Conservation (phyloP, 2,113 vertebrate genomes). For the Seriola quinqueradiata region DNA sequence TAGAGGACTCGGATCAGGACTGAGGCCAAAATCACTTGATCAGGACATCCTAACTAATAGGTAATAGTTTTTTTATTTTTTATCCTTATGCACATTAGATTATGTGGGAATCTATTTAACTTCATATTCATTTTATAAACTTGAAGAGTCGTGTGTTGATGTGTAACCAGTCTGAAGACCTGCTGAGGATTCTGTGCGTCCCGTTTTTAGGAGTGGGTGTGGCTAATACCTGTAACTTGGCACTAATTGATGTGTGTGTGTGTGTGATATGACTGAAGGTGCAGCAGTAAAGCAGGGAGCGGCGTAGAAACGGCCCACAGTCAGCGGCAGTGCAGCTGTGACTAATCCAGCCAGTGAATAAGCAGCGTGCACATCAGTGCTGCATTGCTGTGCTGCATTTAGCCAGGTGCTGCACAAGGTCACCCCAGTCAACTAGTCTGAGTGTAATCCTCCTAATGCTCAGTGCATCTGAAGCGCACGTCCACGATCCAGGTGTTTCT, state of each 20-base stretch:
- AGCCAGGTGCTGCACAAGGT: constrained; percentile 67
- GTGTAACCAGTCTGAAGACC: too few species aligned
- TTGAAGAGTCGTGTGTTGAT: too few species aligned
- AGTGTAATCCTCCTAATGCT: constrained; percentile 23
- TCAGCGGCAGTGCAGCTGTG: constrained; percentile 44
- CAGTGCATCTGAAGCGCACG: not conserved
- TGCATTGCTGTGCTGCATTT: constrained; percentile 63
- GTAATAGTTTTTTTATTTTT: too few species aligned
- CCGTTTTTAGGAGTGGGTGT: constrained; percentile 40
- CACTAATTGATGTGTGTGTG: constrained; percentile 60
- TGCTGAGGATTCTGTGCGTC: too few species aligned
- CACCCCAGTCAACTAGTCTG: constrained; percentile 45
- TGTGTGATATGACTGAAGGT: constrained; percentile 57
- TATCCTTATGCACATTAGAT: too few species aligned
- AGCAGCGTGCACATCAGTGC: constrained; percentile 50
- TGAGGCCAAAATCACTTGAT: too few species aligned
- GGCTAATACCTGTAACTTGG: constrained; percentile 35
- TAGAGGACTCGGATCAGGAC: too few species aligned
- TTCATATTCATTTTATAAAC: too few species aligned
- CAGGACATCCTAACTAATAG: too few species aligned
- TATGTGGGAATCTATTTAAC: too few species aligned
- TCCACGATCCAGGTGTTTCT: not conserved
- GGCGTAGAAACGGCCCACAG: not conserved
- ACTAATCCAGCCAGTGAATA: constrained; percentile 51
- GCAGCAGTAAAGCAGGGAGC: constrained; percentile 1